These are phyloP conservation scores for Hipparchia semele DNA, from an alignment of 2,888 invertebrate genomes.

Conservation along the genomic window DNA sequence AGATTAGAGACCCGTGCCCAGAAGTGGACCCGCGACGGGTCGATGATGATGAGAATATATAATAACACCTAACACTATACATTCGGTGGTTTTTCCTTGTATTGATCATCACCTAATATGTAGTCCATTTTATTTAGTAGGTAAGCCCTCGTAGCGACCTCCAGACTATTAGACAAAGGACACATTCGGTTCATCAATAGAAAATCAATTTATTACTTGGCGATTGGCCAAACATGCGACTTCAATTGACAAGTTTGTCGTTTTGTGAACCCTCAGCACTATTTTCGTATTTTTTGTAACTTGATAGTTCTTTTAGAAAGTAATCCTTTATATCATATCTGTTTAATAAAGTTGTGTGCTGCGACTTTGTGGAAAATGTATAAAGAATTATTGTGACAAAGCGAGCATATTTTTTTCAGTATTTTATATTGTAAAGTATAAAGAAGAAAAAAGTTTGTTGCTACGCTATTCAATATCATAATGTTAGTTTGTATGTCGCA, in stretches of 20 bases:
- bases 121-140: background rate
- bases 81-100: no score
- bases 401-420: background rate
- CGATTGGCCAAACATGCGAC: constrained; percentile 29
- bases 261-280: constrained; percentile 27
- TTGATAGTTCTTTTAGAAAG: background rate
- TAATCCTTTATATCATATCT: background rate
- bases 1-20: no score
- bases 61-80: no score
- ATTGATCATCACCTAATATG: background rate
- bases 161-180: background rate
- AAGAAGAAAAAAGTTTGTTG: background rate
- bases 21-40: no score
- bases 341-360: background rate
- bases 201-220: constrained; percentile 28
- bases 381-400: background rate
- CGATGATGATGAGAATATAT: no score
- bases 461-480: no score
- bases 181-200: constrained; percentile 19
- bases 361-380: background rate
- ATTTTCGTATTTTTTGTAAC: background rate
- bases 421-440: background rate
- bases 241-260: constrained; percentile 32
- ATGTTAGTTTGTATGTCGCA: no score
- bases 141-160: background rate